Conservation (phyloP, 2,888 invertebrate species). For the Polymixis lichenea region DNA sequence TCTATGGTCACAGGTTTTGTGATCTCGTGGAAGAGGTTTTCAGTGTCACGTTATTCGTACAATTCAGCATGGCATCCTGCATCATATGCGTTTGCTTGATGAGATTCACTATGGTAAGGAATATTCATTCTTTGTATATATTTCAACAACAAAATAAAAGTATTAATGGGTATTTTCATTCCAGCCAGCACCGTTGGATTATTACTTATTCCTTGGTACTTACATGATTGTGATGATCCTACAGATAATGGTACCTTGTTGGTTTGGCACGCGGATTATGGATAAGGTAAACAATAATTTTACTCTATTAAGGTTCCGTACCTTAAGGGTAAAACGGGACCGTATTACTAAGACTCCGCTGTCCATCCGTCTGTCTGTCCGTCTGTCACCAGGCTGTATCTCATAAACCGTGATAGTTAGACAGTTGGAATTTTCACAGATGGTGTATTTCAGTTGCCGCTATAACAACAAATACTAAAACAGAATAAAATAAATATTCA, state of each 20-base stretch:
- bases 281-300: slow-evolving; percentile 72
- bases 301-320: too few relatives aligned
- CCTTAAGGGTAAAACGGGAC: too few relatives aligned
- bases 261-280: slow-evolving; percentile 79
- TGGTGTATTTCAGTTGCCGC: too few relatives aligned
- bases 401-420: too few relatives aligned
- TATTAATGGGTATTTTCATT: slow-evolving; percentile 45
- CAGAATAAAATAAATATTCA: too few relatives aligned
- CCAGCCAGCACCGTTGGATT: slow-evolving; percentile 76
- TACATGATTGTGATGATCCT: slow-evolving; percentile 77
- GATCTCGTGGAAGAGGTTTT: slow-evolving; percentile 76
- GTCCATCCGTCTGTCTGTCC: too few relatives aligned
- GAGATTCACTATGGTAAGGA: slow-evolving; percentile 81
- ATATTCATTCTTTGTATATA: background rate
- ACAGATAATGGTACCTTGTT: slow-evolving; percentile 81
- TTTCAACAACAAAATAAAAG: too few relatives aligned
- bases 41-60: slow-evolving; percentile 76
- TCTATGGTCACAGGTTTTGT: slow-evolving; percentile 72
- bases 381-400: too few relatives aligned
- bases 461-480: too few relatives aligned
- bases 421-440: too few relatives aligned
- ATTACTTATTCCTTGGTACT: slow-evolving; percentile 77
- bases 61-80: slow-evolving; percentile 79
- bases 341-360: too few relatives aligned
- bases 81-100: slow-evolving; percentile 81